Base-by-base conservation (phyloP, 2,113 vertebrate genomes). In the Melanotaenia duboulayi region DNA sequence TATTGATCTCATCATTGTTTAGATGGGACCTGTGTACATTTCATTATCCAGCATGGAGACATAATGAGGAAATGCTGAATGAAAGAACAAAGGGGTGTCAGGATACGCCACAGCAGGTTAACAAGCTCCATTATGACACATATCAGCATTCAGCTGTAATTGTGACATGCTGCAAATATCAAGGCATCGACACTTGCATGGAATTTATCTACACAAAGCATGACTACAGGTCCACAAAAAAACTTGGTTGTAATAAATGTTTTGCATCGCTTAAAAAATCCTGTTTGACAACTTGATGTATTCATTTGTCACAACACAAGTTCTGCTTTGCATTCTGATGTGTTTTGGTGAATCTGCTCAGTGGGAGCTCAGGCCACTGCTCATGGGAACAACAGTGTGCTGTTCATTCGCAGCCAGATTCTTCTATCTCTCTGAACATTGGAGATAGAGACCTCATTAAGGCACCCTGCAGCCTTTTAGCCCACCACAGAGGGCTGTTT, bases 361-460 rank as follows among this genome's bases (percentile, higher is more conserved):
- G 57, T 50, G 69, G 59, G 63, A 67, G 67, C 71, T 71, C 58
- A 56, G 62, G 50, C 72, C 77, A 49, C 64, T 25, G 52, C 57
- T 61, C 66, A 11, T 63, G 52, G 75, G 85, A 84, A 89, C 89
- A 82, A 84, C 74, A 64, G 76, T 70, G 62, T 49, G 74, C 82
- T 80, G 81, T 89, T 88, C 88, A 87, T 84, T 80, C 82, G 39
- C n/a, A 7, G 87, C 81, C 85, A 57, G 76, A 81, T 67, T 61
- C 75, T 56, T 35, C 58, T 68, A 59, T 72, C 67, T 74, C 86
- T 65, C 74, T 42, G 50, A 65, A 78, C 83, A 13, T 46, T 52
- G 87, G 74, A 73, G 42, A 83, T 72, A 87, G 74, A 74, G 71
- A 80, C 65, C 87, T 92, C 85, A 86, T 93, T 93, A 91, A 84